phyloP scores from a whole-genome alignment of 2,113 vertebrate genomes.

The Pandion haliaetus region DNA sequence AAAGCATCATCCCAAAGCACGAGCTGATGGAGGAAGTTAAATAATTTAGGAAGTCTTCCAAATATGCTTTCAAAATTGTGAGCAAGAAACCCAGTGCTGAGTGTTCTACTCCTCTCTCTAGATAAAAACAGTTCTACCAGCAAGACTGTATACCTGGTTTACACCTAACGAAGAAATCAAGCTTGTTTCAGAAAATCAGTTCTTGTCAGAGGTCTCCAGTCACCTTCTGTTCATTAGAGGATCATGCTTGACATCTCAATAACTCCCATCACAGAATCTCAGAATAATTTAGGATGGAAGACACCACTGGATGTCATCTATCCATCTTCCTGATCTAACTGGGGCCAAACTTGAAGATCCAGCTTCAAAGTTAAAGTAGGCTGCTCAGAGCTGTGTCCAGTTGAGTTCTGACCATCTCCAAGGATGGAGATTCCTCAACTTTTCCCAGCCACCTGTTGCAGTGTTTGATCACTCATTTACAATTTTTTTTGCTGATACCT shows the following conservation, averaged over 20 bases:
- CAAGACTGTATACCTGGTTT: background rate
- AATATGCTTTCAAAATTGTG: background rate
- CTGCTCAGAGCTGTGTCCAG: background rate
- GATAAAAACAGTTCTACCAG: background rate
- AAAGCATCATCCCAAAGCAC: background rate
- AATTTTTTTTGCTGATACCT: background rate
- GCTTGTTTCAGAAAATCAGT: background rate
- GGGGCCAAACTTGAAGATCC: background rate
- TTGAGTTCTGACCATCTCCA: background rate
- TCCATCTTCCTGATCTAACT: background rate
- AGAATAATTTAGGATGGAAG: background rate
- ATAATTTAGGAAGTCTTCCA: background rate
- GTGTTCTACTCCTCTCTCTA: background rate
- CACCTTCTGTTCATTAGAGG: background rate
- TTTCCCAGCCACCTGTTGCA: background rate
- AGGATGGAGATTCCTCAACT: background rate
- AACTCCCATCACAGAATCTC: background rate
- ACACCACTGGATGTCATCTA: background rate
- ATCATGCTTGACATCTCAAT: background rate
- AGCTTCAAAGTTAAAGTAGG: background rate
- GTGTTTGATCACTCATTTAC: background rate
- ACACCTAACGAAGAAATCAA: background rate
- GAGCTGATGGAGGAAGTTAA: background rate
- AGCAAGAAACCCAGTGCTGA: background rate
- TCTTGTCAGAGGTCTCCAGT: background rate